Conservation (phyloP, 2,888 invertebrate genomes). For the Ceraclea dissimilis region DNA sequence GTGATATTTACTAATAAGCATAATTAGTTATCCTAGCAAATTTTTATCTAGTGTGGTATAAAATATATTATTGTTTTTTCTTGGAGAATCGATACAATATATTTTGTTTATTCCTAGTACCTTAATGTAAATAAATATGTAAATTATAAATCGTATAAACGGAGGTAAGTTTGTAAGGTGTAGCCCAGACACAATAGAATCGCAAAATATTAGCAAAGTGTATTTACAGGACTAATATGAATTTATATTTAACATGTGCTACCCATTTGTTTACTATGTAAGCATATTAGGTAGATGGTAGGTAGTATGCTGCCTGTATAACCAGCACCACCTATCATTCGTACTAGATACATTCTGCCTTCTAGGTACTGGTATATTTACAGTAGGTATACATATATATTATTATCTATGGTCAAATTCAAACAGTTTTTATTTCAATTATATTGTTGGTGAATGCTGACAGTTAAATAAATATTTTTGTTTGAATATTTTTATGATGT, state of each 20-base stretch:
- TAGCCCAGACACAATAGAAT: conserved; percentile 24
- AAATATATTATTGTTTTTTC: too few relatives aligned
- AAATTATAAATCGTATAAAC: neutral
- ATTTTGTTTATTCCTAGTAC: too few relatives aligned
- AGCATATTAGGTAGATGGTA: conserved; percentile 17
- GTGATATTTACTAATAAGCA: too few relatives aligned
- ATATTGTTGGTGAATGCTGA: neutral
- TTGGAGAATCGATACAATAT: too few relatives aligned
- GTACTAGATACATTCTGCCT: neutral
- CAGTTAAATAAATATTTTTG: neutral
- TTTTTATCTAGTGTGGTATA: too few relatives aligned
- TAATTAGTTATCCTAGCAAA: too few relatives aligned
- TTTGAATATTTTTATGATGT: neutral
- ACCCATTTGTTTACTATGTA: conserved; percentile 16
- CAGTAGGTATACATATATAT: neutral
- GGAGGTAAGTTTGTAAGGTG: conserved; percentile 11
- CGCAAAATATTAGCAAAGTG: conserved; percentile 26
- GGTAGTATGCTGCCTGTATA: neutral
- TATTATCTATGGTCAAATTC: conserved; percentile 1
- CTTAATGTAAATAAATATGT: too few relatives aligned
- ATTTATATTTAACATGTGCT: conserved; percentile 25
- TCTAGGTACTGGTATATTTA: neutral
- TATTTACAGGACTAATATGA: conserved; percentile 25
- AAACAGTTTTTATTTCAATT: neutral
- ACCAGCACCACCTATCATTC: too few relatives aligned